Conservation (phyloP, 1,140 invertebrate species). For the Hyles euphorbiae region DNA sequence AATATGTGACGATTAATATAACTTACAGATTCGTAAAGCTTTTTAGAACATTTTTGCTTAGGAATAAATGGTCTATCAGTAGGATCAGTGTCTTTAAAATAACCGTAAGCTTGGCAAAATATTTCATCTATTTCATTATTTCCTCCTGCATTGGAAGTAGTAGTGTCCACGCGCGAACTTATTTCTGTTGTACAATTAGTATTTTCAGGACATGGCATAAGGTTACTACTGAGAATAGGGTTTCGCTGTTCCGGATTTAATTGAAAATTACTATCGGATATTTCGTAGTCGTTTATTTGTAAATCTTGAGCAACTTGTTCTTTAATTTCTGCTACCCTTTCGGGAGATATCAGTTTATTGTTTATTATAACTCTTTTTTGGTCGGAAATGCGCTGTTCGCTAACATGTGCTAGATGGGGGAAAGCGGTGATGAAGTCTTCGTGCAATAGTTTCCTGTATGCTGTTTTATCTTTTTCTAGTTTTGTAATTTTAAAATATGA, state of each 20-base stretch:
- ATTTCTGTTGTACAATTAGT: too few relatives aligned
- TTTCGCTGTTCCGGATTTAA: too few relatives aligned
- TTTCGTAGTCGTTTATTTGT: background rate
- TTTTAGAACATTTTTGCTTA: too few relatives aligned
- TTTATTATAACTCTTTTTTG: conserved; percentile 1
- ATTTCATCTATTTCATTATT: too few relatives aligned
- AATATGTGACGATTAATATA: too few relatives aligned
- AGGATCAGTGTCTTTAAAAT: too few relatives aligned
- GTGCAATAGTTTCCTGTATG: conserved; percentile 2
- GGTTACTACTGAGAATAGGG: too few relatives aligned
- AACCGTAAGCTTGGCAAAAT: too few relatives aligned
- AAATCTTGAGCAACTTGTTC: conserved; percentile 2
- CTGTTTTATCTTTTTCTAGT: conserved; percentile 16
- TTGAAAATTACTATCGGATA: background rate
- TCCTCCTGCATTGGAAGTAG: conserved; percentile 4
- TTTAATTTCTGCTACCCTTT: background rate
- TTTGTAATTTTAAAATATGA: conserved; percentile 7
- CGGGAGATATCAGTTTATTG: background rate
- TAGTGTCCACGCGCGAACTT: too few relatives aligned
- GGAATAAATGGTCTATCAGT: too few relatives aligned
- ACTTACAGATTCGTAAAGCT: too few relatives aligned
- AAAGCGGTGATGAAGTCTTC: conserved; percentile 6
- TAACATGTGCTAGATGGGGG: conserved; percentile 1
- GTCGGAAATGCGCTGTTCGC: conserved; percentile 7
- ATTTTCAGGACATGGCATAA: too few relatives aligned